These are phyloP conservation scores for Ephialtes manifestator DNA, from an alignment of 2,888 invertebrate genomes.

Conservation along the genomic window DNA sequence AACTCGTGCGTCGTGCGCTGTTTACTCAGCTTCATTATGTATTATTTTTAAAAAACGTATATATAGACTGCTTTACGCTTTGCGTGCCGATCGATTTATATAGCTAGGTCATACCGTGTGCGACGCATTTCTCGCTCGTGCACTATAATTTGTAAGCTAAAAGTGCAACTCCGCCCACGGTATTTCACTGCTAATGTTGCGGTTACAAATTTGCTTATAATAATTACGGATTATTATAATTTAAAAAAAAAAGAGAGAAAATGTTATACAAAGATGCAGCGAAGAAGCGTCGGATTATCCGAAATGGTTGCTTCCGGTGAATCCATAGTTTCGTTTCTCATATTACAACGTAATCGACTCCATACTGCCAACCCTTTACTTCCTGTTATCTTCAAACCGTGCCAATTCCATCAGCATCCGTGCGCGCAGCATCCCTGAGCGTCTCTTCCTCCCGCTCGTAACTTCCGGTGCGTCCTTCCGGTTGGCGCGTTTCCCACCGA, in stretches of 20 bases:
- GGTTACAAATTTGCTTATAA: not conserved
- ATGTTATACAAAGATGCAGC: not conserved
- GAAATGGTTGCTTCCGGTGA: not conserved
- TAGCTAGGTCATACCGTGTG: slow-evolving; percentile 29
- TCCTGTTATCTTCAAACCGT: not conserved
- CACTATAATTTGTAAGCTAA: slow-evolving; percentile 1
- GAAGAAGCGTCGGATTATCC: not conserved
- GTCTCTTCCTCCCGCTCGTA: slow-evolving; percentile 13
- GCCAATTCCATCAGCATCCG: not conserved
- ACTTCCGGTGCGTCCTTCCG: slow-evolving; percentile 41
- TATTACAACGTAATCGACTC: not conserved
- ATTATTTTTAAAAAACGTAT: slow-evolving; percentile 2
- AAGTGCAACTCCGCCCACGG: not conserved
- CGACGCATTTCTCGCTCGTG: not conserved
- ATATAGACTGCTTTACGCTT: slow-evolving; percentile 8
- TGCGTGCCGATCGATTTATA: slow-evolving; percentile 55
- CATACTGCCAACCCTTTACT: not conserved
- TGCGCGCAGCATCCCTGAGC: slow-evolving; percentile 10
- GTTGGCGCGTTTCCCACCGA: slow-evolving; percentile 14
- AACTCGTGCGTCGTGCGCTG: not conserved
- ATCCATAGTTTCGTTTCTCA: not conserved
- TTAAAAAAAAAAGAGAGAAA: not conserved
- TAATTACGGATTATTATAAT: not conserved
- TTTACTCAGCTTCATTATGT: not conserved
- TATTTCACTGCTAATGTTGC: not conserved